Percentiles rank a stretch among this genome's conserved stretches.
Evolutionary conservation across 2,888 invertebrate species (phyloP).

Genomic region (Tholera decimalis): DNA sequence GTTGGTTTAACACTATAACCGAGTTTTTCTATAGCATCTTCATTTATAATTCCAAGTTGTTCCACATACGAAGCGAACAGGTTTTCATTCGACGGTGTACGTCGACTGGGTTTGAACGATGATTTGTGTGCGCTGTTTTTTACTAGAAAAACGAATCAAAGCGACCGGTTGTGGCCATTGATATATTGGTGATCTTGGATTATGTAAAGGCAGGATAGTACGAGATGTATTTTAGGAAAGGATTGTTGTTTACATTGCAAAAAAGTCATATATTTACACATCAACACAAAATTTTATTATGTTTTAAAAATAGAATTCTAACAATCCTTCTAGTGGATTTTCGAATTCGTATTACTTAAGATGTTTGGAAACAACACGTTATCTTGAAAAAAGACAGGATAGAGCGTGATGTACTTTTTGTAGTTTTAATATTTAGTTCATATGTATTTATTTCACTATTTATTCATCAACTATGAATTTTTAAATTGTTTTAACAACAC

Average conservation of each 20-base stretch:
- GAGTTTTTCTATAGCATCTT: slow-evolving; percentile 76
- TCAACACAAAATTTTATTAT: too few species aligned
- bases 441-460: neutral
- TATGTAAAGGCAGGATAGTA: slow-evolving; percentile 41
- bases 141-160: slow-evolving; percentile 69
- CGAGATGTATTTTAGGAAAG: neutral
- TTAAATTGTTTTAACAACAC: neutral
- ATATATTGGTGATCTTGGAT: slow-evolving; percentile 62
- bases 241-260: too few species aligned
- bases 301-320: too few species aligned
- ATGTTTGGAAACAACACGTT: too few species aligned
- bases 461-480: neutral
- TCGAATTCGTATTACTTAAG: too few species aligned
- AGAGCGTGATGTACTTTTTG: too few species aligned
- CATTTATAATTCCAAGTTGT: slow-evolving; percentile 72
- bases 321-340: too few species aligned
- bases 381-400: too few species aligned
- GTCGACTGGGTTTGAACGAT: slow-evolving; percentile 60
- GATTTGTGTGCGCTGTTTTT: slow-evolving; percentile 75
- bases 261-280: too few species aligned
- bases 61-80: slow-evolving; percentile 71
- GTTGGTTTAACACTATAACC: slow-evolving; percentile 73
- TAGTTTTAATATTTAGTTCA: too few species aligned
- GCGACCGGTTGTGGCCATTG: slow-evolving; percentile 74
- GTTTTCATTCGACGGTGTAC: slow-evolving; percentile 61